Conservation (phyloP, 2,888 invertebrate genomes). For the Homarus gammarus region DNA sequence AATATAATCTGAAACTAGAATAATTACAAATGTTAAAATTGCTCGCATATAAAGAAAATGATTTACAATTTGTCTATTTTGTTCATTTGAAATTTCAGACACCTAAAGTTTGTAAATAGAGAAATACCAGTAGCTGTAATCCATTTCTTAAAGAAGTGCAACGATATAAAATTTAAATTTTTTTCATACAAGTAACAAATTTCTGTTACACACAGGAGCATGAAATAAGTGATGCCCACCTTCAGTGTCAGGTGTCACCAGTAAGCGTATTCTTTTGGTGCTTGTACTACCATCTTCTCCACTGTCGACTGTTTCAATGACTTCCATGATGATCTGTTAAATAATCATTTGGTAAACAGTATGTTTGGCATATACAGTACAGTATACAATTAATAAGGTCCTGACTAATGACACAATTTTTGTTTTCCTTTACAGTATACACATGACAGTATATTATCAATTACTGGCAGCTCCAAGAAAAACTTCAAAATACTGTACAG, state of each 20-base stretch:
- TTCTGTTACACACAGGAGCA: background rate
- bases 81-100: no score
- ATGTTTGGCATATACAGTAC: background rate
- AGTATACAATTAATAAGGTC: background rate
- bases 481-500: no score
- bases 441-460: no score
- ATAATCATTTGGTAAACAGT: background rate
- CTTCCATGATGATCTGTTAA: conserved; percentile 27
- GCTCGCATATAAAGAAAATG: no score
- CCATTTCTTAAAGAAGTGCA: background rate
- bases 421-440: no score
- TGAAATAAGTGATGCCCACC: background rate
- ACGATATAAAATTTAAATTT: background rate
- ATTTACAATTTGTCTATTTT: no score
- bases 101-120: background rate
- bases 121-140: background rate
- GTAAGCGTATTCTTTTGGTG: background rate
- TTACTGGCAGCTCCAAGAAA: no score
- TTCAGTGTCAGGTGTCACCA: background rate
- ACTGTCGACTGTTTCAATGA: background rate
- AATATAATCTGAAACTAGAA: no score
- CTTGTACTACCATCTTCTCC: background rate
- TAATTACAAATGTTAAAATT: no score
- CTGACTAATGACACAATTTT: background rate
- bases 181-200: background rate